A percentile compares a stretch with the other conserved stretches of the same genome.
These are phyloP conservation scores for Cygnus olor DNA, from an alignment of 2,797 vertebrate species.

Conservation along the genomic window DNA sequence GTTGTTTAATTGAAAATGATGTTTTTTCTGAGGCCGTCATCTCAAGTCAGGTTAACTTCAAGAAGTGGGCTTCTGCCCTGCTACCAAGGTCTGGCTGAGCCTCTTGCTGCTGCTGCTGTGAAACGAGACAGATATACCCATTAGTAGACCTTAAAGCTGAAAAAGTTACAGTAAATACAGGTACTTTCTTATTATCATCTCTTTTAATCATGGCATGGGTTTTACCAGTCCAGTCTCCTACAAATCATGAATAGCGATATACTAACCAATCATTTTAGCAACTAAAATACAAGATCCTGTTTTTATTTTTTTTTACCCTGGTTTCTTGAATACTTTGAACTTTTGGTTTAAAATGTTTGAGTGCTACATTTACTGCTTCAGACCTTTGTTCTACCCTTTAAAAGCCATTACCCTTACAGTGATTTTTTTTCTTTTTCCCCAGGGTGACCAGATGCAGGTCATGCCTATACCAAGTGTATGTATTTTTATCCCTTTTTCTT, in stretches of 20 bases:
- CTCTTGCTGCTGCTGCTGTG: conserved; percentile 22
- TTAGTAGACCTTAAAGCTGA: not conserved
- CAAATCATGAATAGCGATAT: not conserved
- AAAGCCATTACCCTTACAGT: conserved; percentile 63
- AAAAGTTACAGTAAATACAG: conserved; percentile 60
- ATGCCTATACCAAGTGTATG: conserved; percentile 94
- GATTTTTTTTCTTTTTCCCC: conserved; percentile 82
- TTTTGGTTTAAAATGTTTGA: conserved; percentile 68
- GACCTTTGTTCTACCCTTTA: conserved; percentile 67
- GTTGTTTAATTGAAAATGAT: not conserved
- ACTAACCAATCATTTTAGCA: conserved; percentile 55
- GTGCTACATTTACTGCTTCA: conserved; percentile 55
- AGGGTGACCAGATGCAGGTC: conserved; percentile 96
- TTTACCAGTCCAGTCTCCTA: conserved; percentile 54
- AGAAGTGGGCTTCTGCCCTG: not conserved
- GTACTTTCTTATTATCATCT: conserved; percentile 25
- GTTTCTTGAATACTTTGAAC: conserved; percentile 53
- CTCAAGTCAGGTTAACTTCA: not conserved
- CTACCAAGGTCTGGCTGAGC: conserved; percentile 20
- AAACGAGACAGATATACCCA: not conserved
- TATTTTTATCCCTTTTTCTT: conserved; percentile 84
- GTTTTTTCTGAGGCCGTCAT: not conserved
- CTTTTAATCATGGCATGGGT: conserved; percentile 56
- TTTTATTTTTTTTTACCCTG: conserved; percentile 4
- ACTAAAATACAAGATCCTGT: conserved; percentile 29